A percentile compares a stretch with the other conserved stretches of the same genome.
phyloP scores from a whole-genome alignment of 2,888 invertebrate species.

The Lordiphosa andalusiaca region DNA sequence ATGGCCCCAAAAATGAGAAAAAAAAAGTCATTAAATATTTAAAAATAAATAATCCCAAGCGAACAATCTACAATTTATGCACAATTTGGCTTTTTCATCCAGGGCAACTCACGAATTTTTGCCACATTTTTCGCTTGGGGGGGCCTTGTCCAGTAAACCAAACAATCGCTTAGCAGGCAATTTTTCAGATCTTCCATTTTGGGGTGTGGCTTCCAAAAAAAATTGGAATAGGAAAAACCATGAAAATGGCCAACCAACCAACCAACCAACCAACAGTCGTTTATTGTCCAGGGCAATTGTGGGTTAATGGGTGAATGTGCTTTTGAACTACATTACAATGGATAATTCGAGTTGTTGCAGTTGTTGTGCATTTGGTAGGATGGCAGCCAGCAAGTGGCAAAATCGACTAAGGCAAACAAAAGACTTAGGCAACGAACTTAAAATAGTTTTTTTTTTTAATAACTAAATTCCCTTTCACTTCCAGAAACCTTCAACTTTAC shows the following conservation, averaged over 20 bases:
- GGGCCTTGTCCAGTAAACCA: conserved; percentile 11
- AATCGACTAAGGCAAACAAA: conserved; percentile 50
- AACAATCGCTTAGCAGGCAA: conserved; percentile 5
- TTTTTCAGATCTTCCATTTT: conserved; percentile 6
- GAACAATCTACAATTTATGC: conserved; percentile 54
- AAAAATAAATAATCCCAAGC: conserved; percentile 61
- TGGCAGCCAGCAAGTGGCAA: conserved; percentile 29
- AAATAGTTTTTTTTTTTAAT: too few relatives aligned
- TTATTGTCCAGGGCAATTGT: conserved; percentile 46
- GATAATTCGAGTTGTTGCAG: conserved; percentile 27
- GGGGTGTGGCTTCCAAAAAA: not conserved
- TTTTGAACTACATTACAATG: conserved; percentile 58
- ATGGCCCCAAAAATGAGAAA: conserved; percentile 10
- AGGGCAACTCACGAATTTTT: conserved; percentile 54
- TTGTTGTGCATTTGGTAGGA: conserved; percentile 17
- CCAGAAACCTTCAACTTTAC: too few relatives aligned
- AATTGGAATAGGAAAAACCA: conserved; percentile 2
- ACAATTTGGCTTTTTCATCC: conserved; percentile 25
- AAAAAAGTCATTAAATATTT: conserved; percentile 68
- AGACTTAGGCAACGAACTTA: conserved; percentile 46
- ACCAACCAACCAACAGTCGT: not conserved
- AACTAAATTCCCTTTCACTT: too few relatives aligned
- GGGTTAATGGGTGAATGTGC: conserved; percentile 75
- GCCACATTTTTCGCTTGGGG: conserved; percentile 32
- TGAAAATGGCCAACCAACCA: conserved; percentile 18